Base-by-base conservation (phyloP, 1,140 invertebrate genomes). In the Diorhabda carinulata region DNA sequence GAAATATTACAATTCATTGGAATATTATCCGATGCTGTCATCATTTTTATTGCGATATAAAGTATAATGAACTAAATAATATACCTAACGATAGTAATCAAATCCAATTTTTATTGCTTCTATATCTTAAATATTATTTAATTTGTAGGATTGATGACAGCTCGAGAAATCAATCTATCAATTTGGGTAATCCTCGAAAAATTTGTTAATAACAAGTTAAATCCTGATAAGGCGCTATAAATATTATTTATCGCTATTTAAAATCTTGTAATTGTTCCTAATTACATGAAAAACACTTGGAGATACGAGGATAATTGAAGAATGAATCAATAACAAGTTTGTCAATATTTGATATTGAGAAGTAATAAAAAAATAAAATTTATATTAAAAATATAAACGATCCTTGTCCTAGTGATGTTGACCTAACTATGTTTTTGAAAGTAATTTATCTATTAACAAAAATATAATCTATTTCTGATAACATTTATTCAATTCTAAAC, bases 221-320 rank as follows among this genome's bases (percentile, higher is more conserved):
- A 52, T 52, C 47, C 47, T 52, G 47, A 52, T 52, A 52, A 52
- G 47, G 25, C 6, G 47, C 47, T 52, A 52, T 8, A 52, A 52
- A 52, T 52, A 52, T 52, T 52, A n/a, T 52, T 52, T 52, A 52
- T 52, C 47, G 47, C 47, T 8, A 6, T 52, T 52, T 52, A 52
- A 52, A 52, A 52, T 52, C 47, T 52, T 52, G 47, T 52, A 52
- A 52, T 52, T 52, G 47, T 52, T 52, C n/a, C 47, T 52, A 52
- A 52, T 52, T 52, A 52, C 47, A 52, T 52, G 6, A 4, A 52
- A 52, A 52, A 52, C 47, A 52, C 47, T 52, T 52, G 6, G n/a
- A 52, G 47, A 52, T 52, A 52, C 6, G 47, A 52, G 47, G n/a
- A 8, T 52, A 52, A 8, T 52, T n/a, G 47, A 52, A 52, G 47